Conservation (phyloP, 2,888 invertebrate species). For the Corythucha ciliata region DNA sequence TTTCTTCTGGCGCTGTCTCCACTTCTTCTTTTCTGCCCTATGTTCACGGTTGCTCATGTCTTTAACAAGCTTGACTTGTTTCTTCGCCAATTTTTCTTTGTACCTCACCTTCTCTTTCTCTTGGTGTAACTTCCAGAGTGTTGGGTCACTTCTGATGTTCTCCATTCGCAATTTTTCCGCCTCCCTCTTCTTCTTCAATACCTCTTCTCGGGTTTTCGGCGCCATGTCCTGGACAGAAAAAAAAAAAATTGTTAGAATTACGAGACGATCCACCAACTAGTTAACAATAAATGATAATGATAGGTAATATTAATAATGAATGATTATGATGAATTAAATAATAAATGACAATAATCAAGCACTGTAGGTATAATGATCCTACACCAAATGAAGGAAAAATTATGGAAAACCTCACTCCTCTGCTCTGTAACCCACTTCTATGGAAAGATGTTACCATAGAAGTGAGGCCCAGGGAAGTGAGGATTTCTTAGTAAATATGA, state of each 20-base stretch:
- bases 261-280: too few species aligned
- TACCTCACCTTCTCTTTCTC: slow-evolving; percentile 4
- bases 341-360: too few species aligned
- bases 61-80: slow-evolving; percentile 3
- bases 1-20: slow-evolving; percentile 1
- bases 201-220: slow-evolving; percentile 3
- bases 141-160: not conserved
- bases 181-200: slow-evolving; percentile 4
- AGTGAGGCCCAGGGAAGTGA: too few species aligned
- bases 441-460: too few species aligned
- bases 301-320: too few species aligned
- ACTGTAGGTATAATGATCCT: too few species aligned
- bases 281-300: too few species aligned
- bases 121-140: slow-evolving; percentile 2
- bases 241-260: not conserved
- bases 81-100: slow-evolving; percentile 7
- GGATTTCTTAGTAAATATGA: too few species aligned
- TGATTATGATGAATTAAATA: too few species aligned
- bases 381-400: too few species aligned
- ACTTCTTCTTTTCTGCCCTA: not conserved
- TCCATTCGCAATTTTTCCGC: slow-evolving; percentile 1
- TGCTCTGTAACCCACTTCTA: too few species aligned
- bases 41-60: slow-evolving; percentile 5
- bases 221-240: not conserved
- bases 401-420: too few species aligned